These are phyloP conservation scores for Syrphus vitripennis DNA, from an alignment of 2,888 invertebrate species.

Conservation along the genomic window DNA sequence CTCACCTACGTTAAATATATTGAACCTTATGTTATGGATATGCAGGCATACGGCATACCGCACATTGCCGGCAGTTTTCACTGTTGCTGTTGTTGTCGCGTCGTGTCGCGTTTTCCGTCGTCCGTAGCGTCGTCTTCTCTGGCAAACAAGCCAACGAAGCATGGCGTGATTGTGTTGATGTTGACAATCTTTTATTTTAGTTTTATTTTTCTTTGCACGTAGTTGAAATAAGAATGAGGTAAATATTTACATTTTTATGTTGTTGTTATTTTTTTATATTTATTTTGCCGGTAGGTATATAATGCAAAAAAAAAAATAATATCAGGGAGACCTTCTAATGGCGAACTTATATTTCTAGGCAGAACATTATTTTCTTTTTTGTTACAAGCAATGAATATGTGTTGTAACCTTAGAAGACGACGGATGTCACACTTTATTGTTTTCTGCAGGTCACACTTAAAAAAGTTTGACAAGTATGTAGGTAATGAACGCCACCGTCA, in stretches of 20 bases:
- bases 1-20: background rate
- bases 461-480: constrained; percentile 40
- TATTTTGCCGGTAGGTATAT: constrained; percentile 41
- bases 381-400: background rate
- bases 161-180: constrained; percentile 54
- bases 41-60: background rate
- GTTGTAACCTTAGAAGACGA: constrained; percentile 29
- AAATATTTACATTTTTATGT: constrained; percentile 55
- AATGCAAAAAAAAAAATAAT: constrained; percentile 24
- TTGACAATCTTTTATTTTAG: constrained; percentile 41
- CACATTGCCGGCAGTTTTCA: constrained; percentile 18
- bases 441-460: constrained; percentile 42
- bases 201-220: constrained; percentile 9
- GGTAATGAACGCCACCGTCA: background rate
- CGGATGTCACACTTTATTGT: constrained; percentile 22
- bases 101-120: background rate
- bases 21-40: background rate
- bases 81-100: background rate
- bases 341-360: constrained; percentile 1
- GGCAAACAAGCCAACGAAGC: constrained; percentile 2
- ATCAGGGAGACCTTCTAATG: constrained; percentile 33
- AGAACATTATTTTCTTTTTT: background rate
- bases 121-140: background rate
- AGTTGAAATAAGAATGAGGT: constrained; percentile 44
- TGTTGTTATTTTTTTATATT: background rate